Conservation (phyloP, 2,113 vertebrate genomes). For the Pteronura brasiliensis region DNA sequence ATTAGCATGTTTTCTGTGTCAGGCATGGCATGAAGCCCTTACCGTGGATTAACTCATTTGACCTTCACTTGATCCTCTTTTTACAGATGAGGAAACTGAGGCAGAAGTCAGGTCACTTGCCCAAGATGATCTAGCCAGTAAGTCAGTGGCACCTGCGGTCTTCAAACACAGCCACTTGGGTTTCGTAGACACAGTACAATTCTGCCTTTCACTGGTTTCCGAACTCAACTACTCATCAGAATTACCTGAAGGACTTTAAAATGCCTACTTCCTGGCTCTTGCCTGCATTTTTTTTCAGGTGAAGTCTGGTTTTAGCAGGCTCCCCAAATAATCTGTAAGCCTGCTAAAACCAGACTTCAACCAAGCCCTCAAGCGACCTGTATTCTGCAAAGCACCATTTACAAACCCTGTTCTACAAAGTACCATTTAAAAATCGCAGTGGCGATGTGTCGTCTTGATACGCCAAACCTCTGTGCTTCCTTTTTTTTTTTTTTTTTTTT, state of each 20-base stretch:
- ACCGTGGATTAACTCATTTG: neutral
- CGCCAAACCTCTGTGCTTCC: neutral
- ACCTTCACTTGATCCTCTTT: neutral
- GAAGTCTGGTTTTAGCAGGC: neutral
- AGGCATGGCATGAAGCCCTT: neutral
- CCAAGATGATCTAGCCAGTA: neutral
- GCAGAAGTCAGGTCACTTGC: neutral
- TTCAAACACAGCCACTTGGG: neutral
- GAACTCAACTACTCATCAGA: neutral
- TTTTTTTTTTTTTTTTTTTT: neutral
- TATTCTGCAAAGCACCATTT: neutral
- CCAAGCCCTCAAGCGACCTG: neutral
- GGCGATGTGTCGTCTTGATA: neutral
- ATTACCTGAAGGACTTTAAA: neutral
- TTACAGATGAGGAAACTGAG: neutral
- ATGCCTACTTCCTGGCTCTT: neutral
- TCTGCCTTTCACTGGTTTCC: neutral
- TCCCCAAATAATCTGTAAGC: neutral
- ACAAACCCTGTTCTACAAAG: neutral
- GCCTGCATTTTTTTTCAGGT: neutral
- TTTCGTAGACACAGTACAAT: accelerated
- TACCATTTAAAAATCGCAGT: neutral
- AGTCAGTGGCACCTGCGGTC: neutral
- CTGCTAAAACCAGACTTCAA: no score
- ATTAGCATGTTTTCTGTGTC: neutral